Base-by-base conservation (phyloP, 2,888 invertebrate genomes). In the Petrophora chlorosata region DNA sequence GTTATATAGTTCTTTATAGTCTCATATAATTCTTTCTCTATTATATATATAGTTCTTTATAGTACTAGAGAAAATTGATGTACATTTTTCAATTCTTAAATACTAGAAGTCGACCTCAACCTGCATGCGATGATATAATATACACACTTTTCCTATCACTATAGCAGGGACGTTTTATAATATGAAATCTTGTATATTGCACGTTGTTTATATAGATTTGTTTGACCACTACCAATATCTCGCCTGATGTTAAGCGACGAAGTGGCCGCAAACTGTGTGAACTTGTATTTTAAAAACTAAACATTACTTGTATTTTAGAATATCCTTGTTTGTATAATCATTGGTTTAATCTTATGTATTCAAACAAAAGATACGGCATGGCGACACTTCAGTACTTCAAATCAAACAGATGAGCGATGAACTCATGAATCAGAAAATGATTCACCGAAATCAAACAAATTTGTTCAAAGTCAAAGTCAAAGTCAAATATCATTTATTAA, bases 71-170 rank as follows among this genome's bases (percentile, higher is more conserved):
- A 40, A 40, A 30, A 17, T 13, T 29, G 39, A 22, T 40, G 7
- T 3, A 19, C 3, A 30, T 44, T 23, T 4, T 17, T 17, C 13
- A 10, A 29, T 26, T 35, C 22, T n/a, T 30, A 44, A 36, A 40
- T 38, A 45, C 32, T 19, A 45, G 42, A 39, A 36, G 44, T 35
- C 35, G 54, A 49, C 57, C 57, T 54, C 44, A 57, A 44, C 57
- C 46, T 12, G 38, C 45, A 52, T 54, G 8, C 5, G 22, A 35
- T 8, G 22, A 35, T 36, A 25, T 33, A 15, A 3, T 36, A 26
- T 36, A 38, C 19, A 34, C 8, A 16, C 7, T 25, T 42, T 40
- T 39, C 51, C 52, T 54, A 49, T 54, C 54, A 54, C 57, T 55
- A 34, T 34, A 15, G 28, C 7, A 38, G 23, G 10, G 7, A 14